Evolutionary conservation across 2,113 vertebrate species (phyloP), one percentile per base, ranked within the genome.

Genomic region (Irena cyanogastra): DNA sequence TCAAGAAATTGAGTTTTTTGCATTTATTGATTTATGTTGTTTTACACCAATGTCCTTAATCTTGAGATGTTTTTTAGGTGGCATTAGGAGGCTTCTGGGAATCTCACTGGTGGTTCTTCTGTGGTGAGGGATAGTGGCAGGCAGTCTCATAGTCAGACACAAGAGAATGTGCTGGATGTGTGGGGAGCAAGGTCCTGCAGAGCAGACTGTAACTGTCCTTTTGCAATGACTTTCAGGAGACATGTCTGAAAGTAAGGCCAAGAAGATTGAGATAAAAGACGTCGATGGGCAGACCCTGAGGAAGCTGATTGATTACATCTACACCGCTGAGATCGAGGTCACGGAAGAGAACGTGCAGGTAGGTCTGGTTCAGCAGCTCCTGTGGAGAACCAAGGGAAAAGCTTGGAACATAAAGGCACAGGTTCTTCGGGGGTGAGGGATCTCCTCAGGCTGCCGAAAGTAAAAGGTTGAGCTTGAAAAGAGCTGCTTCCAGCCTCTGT

Each of bases 281-380:
- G 98, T 99, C 17, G 99, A 99, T 44, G 99, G 99, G 35, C 98
- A 98, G 94, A 99, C 98, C 0, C 98, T 99, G 87, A 98, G 98
- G 66, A 99, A 98, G 94, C 98, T 99, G 97, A 98, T 99, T 14
- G 99, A 99, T 96, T 99, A 99, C 93, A 99, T 99, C 96, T 99
- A 99, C 96, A 99, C 99, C 0, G 99, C 99, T 0, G 99, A 99
- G 97, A 99, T 99, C 2, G 98, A 99, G 91, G 99, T 99, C 95
- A 99, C 99, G 0, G 99, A 99, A 60, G 99, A 99, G 95, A 99
- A 99, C 0, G 99, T 99, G 65, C 99, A 99, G 99, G 99, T 99
- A 95, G 94, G 95, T 71, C 52, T 87, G 91, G 12, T 16, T 41
- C 70, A 39, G 44, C 2, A 0, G 17, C 42, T 87, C 30, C 69